Base-by-base conservation (phyloP, 2,113 vertebrate genomes). In the Rana temporaria region DNA sequence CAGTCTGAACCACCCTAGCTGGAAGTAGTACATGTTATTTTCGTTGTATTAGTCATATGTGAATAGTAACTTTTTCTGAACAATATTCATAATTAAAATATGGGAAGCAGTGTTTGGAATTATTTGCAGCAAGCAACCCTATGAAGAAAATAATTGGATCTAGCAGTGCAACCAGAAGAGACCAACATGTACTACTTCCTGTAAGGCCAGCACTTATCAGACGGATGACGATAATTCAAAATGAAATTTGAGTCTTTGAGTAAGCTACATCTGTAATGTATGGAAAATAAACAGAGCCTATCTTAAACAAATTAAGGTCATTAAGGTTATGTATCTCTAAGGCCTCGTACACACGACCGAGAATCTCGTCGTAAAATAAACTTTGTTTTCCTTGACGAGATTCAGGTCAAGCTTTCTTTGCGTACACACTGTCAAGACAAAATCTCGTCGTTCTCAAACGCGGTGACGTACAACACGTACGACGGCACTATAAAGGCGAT, bases 251-350 rank as follows among this genome's bases (percentile, higher is more conserved):
- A 34, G 53, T 62, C 8, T 12, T 20, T 73, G 18, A 74, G 30
- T 18, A 74, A 74, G 20, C 14, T 3, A 20, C 11, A 38, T 38
- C 19, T 60, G 55, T 73, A 55, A 15, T 60, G 14, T 74, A 60
- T 22, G 38, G 71, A 74, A 56, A 74, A 60, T 32, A 74, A 34
- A 60, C 56, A 74, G 71, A 74, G 57, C 55, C n/a, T 60, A 38
- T 38, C n/a, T 57, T 74, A 59, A 74, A 34, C 59, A n/a, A 38
- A 60, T 74, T 34, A 74, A 6, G 42, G 26, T 48, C 6, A 48
- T 12, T 12, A 12, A 42, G 2, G 38, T 2, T 12, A 6, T 38
- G 2, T 38, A 38, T 38, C 5, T 38, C 34, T 38, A 5, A 38
- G 7, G 7, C 26, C 26, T 30, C 1, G 26, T 30, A 30, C 1